Conservation (phyloP, 2,797 vertebrate genomes). For the Anguilla marmorata region DNA sequence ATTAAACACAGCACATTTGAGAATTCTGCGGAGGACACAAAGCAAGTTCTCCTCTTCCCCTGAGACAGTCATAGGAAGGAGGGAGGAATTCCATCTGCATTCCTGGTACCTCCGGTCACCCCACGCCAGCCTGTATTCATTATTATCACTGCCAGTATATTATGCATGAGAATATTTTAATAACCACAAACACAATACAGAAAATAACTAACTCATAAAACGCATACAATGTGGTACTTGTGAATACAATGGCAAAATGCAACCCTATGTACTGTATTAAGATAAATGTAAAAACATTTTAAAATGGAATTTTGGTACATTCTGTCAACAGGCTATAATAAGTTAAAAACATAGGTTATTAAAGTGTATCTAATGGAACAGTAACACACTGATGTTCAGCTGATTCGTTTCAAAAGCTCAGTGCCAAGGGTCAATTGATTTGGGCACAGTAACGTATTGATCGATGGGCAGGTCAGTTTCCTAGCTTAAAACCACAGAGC, state of each 20-base stretch:
- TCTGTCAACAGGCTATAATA: not conserved
- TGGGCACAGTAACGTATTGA: not conserved
- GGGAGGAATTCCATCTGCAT: not conserved
- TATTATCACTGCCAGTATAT: not conserved
- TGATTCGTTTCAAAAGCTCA: not conserved
- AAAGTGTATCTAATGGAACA: not conserved
- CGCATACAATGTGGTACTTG: not conserved
- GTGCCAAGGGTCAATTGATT: constrained; percentile 1
- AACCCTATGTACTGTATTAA: not conserved
- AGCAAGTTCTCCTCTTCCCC: not conserved
- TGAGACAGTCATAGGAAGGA: not conserved
- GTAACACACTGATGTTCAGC: not conserved
- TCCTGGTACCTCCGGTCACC: not conserved
- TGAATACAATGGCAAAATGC: not conserved
- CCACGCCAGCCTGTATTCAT: not conserved
- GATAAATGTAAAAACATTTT: not conserved
- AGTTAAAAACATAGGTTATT: not conserved
- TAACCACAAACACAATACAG: not conserved
- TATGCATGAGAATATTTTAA: not conserved
- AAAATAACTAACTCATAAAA: not conserved
- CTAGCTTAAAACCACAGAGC: not conserved
- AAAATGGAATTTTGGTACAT: not conserved
- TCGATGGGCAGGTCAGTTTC: not conserved
- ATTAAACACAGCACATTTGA: not conserved
- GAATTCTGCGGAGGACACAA: not conserved